Conservation (phyloP, 35 echinoderm and acorn worm genomes). For the Amphiura filiformis region DNA sequence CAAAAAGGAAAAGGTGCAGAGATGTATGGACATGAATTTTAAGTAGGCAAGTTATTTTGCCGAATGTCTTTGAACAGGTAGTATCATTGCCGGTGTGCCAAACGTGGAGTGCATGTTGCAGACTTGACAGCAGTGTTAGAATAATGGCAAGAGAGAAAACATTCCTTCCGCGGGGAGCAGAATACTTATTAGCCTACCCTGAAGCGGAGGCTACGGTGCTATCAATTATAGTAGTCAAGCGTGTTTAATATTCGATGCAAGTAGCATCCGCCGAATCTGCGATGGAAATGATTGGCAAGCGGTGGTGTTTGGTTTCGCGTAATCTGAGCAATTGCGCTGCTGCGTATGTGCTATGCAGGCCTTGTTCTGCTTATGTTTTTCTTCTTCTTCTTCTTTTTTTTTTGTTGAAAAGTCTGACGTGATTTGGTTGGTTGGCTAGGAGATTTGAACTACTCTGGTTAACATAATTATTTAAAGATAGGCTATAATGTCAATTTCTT, state of each 20-base stretch:
- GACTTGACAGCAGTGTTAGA: background rate
- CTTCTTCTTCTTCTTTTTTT: too few species aligned
- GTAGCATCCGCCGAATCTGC: constrained; percentile 1
- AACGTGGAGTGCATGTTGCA: constrained; percentile 2
- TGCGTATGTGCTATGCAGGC: too few species aligned
- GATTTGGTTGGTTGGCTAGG: too few species aligned
- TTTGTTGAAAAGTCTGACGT: too few species aligned
- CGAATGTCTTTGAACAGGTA: background rate
- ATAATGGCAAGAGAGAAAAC: background rate
- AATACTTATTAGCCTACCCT: constrained; percentile 4
- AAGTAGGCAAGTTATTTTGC: background rate
- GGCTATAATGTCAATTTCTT: too few species aligned
- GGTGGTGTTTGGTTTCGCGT: background rate
- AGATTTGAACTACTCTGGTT: too few species aligned
- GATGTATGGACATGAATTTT: background rate
- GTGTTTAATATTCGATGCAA: constrained; percentile 11
- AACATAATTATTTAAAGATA: too few species aligned
- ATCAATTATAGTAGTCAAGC: constrained; percentile 10
- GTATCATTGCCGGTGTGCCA: background rate
- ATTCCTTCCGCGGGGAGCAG: background rate
- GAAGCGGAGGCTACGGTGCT: background rate
- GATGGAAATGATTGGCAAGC: background rate
- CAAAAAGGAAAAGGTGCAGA: background rate
- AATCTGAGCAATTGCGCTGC: constrained; percentile 8
- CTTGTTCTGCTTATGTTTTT: too few species aligned